A percentile compares a stretch with the other conserved stretches of the same genome.
Conservation (phyloP, 2,113 vertebrate species). For the Antechinus stuartii region DNA sequence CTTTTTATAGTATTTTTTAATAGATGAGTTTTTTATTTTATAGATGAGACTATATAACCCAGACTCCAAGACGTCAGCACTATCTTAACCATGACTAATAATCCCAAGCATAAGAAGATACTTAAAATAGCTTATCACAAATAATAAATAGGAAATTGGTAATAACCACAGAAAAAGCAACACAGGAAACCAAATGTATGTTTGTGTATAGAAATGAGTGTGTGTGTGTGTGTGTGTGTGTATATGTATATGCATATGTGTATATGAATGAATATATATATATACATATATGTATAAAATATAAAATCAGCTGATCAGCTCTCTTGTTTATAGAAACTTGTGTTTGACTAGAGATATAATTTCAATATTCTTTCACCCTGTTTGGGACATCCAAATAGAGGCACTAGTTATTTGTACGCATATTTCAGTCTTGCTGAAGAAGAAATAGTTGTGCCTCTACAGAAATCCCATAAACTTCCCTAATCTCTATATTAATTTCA, state of each 20-base stretch:
- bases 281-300: no score
- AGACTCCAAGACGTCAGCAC: not conserved
- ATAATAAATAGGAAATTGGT: not conserved
- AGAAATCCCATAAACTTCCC: not conserved
- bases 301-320: not conserved
- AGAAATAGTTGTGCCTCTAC: not conserved
- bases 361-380: not conserved
- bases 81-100: not conserved
- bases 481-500: not conserved
- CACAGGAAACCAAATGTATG: not conserved
- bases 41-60: not conserved
- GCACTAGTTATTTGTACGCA: not conserved
- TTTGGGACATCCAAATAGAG: not conserved
- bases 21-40: not conserved
- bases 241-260: not conserved
- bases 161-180: not conserved
- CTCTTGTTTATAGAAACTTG: not conserved
- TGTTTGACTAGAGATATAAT: not conserved
- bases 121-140: not conserved
- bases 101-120: not conserved
- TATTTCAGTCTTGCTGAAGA: not conserved
- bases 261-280: not conserved
- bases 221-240: not conserved
- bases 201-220: no score
- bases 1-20: no score